Evolutionary conservation across 2,797 vertebrate genomes (phyloP).

Genomic region (Geotrypetes seraphini): DNA sequence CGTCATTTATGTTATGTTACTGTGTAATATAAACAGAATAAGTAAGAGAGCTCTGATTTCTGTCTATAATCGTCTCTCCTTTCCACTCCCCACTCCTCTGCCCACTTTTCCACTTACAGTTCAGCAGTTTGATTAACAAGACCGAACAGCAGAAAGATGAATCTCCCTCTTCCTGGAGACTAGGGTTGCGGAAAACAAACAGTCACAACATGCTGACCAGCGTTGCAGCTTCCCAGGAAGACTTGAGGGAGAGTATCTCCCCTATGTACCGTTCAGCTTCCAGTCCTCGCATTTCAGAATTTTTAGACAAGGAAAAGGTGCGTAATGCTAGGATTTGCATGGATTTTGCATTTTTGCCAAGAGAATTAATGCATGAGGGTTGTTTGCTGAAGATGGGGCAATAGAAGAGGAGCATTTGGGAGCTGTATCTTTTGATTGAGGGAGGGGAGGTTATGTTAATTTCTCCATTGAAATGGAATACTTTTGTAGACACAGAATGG

Average conservation of each 20-base stretch:
- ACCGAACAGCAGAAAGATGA: constrained; percentile 52
- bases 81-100: background rate
- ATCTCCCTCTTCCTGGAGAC: constrained; percentile 52
- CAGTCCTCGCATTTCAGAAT: constrained; percentile 50
- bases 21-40: too few species aligned
- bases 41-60: too few species aligned
- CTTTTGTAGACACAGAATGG: too few species aligned
- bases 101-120: too few species aligned
- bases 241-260: constrained; percentile 26
- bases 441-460: too few species aligned
- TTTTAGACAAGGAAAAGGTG: constrained; percentile 57
- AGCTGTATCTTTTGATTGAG: too few species aligned
- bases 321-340: too few species aligned
- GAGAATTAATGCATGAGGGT: too few species aligned
- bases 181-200: constrained; percentile 56
- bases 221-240: constrained; percentile 30
- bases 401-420: too few species aligned
- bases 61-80: background rate
- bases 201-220: constrained; percentile 54
- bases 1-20: too few species aligned
- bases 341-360: background rate
- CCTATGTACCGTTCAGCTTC: constrained; percentile 50
- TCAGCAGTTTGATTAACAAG: constrained; percentile 42
- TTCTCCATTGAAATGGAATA: too few species aligned
- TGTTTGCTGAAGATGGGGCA: too few species aligned